Percentiles rank a stretch among this genome's conserved stretches.
Evolutionary conservation across 1,140 invertebrate genomes (phyloP).

Genomic region (Muscidifurax raptorellus): DNA sequence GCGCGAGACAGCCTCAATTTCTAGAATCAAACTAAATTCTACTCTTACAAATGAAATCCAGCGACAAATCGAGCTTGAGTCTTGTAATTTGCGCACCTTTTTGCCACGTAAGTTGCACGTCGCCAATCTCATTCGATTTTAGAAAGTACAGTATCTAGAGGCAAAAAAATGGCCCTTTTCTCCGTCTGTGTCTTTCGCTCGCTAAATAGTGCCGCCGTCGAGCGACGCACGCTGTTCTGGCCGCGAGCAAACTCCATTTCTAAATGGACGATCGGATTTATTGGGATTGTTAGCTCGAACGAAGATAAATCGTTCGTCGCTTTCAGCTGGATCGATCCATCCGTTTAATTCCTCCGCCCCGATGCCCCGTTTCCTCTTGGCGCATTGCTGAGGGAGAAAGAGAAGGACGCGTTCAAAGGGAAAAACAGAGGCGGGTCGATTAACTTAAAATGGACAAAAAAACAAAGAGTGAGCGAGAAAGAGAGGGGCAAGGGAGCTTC

Average conservation of each 20-base stretch:
- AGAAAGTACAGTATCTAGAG: not conserved
- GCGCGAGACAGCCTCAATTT: not conserved
- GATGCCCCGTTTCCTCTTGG: not conserved
- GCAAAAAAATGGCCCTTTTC: not conserved
- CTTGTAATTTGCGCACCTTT: not conserved
- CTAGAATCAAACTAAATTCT: conserved; percentile 11
- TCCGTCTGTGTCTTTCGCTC: not conserved
- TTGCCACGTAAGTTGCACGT: not conserved
- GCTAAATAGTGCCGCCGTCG: not conserved
- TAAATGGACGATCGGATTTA: conserved; percentile 59
- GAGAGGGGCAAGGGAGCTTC: not conserved
- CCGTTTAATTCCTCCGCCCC: conserved; percentile 29
- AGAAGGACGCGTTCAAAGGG: not conserved
- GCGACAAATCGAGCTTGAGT: not conserved
- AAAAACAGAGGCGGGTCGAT: conserved; percentile 23
- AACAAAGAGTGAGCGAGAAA: not conserved
- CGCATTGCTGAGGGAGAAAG: not conserved
- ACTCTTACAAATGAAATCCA: conserved; percentile 8
- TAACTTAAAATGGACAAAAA: conserved; percentile 25
- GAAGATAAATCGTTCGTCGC: conserved; percentile 54
- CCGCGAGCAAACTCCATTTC: conserved; percentile 35
- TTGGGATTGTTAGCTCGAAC: conserved; percentile 54
- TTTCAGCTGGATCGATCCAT: conserved; percentile 42
- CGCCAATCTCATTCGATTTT: not conserved
- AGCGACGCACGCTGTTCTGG: not conserved